Base-by-base conservation (phyloP, 2,888 invertebrate genomes). In the Agelastica alni region DNA sequence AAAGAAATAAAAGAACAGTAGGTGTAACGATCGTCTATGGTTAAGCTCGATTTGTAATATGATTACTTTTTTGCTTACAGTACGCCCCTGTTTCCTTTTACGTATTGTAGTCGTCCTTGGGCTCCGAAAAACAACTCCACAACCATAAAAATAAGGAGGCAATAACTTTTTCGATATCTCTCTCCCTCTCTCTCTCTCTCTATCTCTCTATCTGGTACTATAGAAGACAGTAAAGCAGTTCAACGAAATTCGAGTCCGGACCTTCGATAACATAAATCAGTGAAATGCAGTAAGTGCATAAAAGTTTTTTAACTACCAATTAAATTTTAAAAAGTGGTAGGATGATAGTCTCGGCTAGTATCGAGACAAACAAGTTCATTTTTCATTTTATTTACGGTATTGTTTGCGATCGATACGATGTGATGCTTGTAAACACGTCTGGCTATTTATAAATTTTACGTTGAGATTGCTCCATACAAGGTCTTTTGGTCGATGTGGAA, bases 191-290 rank as follows among this genome's bases (percentile, higher is more conserved):
- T 34, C 16, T 30, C n/a, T n/a, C n/a, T n/a, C n/a, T n/a, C n/a
- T n/a, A n/a, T n/a, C n/a, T n/a, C n/a, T n/a, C n/a, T n/a, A n/a
- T n/a, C n/a, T n/a, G n/a, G n/a, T n/a, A n/a, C n/a, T n/a, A n/a
- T n/a, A n/a, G n/a, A 7, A 5, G 22, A 22, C 9, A 22, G 34
- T 34, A 22, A 42, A 42, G 28, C 28, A 42, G n/a, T 28, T 28
- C 16, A 13, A 36, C 18, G 37, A 47, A 47, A 28, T 37, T 26
- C 4, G 30, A 48, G 39, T 30, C 48, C 39, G 48, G 48, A 48
- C 48, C 48, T 48, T 30, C 28, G 48, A 39, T 48, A 48, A 48
- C 39, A 30, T 30, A 28, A 37, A 47, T 30, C 30, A 47, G 37
- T 17, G 28, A 28, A 48, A 31, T 39, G 28, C 39, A 28, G 10